These are phyloP conservation scores for Pteropus alecto DNA, from an alignment of 2,113 vertebrate species.

Conservation along the genomic window DNA sequence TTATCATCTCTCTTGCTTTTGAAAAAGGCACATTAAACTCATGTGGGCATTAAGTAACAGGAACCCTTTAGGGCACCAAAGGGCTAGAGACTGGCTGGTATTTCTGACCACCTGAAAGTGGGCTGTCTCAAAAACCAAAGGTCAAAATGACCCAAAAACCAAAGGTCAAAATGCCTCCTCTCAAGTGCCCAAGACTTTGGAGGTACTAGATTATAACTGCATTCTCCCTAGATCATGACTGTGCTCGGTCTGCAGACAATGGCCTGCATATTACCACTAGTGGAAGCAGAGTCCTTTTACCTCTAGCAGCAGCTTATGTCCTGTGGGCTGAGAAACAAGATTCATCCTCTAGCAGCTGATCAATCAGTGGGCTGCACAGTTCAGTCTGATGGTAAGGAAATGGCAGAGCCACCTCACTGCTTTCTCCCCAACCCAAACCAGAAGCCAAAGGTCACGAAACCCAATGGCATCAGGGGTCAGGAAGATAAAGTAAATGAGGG, in stretches of 20 bases:
- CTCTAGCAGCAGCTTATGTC: not conserved
- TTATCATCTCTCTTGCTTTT: not conserved
- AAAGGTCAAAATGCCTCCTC: conserved; percentile 13
- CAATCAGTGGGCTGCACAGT: not conserved
- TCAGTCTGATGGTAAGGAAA: not conserved
- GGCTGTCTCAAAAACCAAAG: not conserved
- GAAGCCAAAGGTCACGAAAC: not conserved
- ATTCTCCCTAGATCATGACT: not conserved
- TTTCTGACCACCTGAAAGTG: conserved; percentile 53
- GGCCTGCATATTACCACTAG: not conserved
- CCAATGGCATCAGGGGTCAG: not conserved
- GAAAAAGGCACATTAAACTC: not conserved
- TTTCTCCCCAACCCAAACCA: not conserved
- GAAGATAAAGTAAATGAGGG: not conserved
- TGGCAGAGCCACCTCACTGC: not conserved
- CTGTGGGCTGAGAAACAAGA: not conserved
- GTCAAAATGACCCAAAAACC: not conserved
- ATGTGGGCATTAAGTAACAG: conserved; percentile 78
- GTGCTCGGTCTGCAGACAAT: conserved; percentile 27
- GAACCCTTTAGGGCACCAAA: conserved; percentile 83
- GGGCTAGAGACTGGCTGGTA: conserved; percentile 84
- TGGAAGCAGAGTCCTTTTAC: not conserved
- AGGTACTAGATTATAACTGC: not conserved
- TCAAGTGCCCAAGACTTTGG: not conserved
- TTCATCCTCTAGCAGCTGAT: not conserved